A percentile compares a stretch with the other conserved stretches of the same genome.
phyloP scores from a whole-genome alignment of 2,888 invertebrate genomes.

The Apamea sordens region DNA sequence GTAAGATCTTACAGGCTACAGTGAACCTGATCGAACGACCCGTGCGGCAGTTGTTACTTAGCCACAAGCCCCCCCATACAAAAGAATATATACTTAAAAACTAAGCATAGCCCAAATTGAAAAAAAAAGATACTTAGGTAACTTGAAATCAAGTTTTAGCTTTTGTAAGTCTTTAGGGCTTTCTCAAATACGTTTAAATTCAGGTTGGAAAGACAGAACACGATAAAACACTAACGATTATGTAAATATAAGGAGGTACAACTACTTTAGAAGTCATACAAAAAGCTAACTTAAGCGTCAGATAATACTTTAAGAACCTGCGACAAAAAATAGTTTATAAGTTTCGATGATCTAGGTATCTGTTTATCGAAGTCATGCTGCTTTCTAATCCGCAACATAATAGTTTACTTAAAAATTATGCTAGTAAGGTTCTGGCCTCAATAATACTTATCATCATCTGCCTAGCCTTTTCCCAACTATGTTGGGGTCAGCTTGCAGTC shows the following conservation, averaged over 20 bases:
- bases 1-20: too few species aligned
- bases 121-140: neutral
- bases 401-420: neutral
- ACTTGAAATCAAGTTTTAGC: slow-evolving; percentile 11
- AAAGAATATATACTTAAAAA: neutral
- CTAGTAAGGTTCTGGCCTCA: too few species aligned
- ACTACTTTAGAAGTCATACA: neutral
- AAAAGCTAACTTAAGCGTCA: neutral
- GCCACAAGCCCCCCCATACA: too few species aligned
- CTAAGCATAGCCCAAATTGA: neutral
- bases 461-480: too few species aligned
- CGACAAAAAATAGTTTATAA: neutral
- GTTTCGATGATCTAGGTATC: neutral
- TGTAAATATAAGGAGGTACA: too few species aligned
- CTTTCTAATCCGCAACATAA: neutral
- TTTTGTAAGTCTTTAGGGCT: neutral
- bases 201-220: slow-evolving; percentile 16
- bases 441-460: too few species aligned
- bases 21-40: too few species aligned
- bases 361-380: too few species aligned
- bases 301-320: neutral
- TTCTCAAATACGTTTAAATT: slow-evolving; percentile 15
- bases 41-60: too few species aligned
- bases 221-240: slow-evolving; percentile 39
- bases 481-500: too few species aligned